Conservation (phyloP, 1,140 invertebrate species). For the Drosophila littoralis region DNA sequence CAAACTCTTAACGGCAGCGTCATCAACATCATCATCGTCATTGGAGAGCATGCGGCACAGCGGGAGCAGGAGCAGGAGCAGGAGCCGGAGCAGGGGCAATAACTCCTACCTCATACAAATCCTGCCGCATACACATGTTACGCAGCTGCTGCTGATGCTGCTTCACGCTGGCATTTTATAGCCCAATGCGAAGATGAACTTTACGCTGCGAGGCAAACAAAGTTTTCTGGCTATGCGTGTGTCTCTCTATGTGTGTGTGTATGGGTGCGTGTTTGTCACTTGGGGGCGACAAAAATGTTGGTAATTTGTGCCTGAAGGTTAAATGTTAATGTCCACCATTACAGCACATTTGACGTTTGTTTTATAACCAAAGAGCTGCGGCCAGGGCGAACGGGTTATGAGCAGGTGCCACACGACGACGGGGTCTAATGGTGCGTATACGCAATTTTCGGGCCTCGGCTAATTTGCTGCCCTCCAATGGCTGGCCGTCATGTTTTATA, state of each 20-base stretch:
- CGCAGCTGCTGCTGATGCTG: conserved; percentile 22
- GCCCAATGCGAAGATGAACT: conserved; percentile 23
- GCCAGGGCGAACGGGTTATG: conserved; percentile 60
- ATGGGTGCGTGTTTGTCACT: conserved; percentile 28
- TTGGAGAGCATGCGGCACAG: no score
- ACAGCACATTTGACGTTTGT: conserved; percentile 73
- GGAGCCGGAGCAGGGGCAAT: not conserved
- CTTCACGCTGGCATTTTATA: conserved; percentile 39
- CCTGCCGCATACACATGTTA: conserved; percentile 10
- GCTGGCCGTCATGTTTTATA: conserved; percentile 19
- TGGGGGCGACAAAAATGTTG: conserved; percentile 74
- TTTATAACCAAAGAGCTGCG: conserved; percentile 23
- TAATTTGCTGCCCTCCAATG: conserved; percentile 55
- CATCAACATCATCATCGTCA: conserved; percentile 16
- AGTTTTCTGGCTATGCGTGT: conserved; percentile 23
- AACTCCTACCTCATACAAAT: not conserved
- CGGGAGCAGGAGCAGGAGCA: not conserved
- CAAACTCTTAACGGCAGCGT: conserved; percentile 33
- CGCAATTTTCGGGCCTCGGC: conserved; percentile 58
- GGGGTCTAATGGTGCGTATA: conserved; percentile 60
- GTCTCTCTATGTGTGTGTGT: conserved; percentile 10
- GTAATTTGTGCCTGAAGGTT: conserved; percentile 80
- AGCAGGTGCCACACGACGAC: conserved; percentile 45
- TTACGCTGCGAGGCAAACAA: conserved; percentile 44
- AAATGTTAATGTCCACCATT: conserved; percentile 79